phyloP scores from a whole-genome alignment of 2,888 invertebrate species.

The Thereva unica region DNA sequence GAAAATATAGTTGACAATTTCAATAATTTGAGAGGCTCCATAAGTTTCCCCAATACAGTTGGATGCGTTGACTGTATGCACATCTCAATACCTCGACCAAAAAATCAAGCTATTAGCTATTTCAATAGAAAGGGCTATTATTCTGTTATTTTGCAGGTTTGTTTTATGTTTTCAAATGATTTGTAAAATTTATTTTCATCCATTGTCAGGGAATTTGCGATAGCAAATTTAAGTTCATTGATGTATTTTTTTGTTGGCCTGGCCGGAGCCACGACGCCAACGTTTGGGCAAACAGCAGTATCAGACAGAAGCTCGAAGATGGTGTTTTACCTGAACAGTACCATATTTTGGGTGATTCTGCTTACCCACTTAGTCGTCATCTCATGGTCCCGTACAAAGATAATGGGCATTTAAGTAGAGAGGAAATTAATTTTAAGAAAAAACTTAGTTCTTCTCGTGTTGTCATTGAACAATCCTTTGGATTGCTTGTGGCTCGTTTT shows the following conservation, averaged over 20 bases:
- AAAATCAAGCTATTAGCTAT: background rate
- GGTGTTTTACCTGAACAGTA: background rate
- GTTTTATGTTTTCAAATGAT: too few relatives aligned
- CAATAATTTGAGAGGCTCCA: constrained; percentile 2
- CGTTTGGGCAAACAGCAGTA: background rate
- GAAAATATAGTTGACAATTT: background rate
- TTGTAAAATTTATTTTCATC: too few relatives aligned
- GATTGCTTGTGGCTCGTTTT: background rate
- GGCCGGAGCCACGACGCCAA: background rate
- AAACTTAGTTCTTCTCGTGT: background rate
- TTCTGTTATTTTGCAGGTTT: background rate
- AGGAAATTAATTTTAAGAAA: background rate
- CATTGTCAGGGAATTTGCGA: too few relatives aligned
- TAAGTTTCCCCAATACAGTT: background rate
- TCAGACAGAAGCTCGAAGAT: background rate
- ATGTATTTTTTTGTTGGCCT: background rate
- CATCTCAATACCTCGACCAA: background rate
- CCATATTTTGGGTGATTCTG: constrained; percentile 1
- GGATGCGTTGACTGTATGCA: background rate
- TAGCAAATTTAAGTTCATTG: too few relatives aligned
- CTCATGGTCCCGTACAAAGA: constrained; percentile 5
- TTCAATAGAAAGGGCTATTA: background rate
- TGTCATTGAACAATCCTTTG: background rate
- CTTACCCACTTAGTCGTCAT: background rate
- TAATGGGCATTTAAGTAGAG: background rate